Percentiles rank a stretch among this genome's conserved stretches.
phyloP scores from a whole-genome alignment of 1,140 invertebrate genomes.

The Antheraea mylitta region DNA sequence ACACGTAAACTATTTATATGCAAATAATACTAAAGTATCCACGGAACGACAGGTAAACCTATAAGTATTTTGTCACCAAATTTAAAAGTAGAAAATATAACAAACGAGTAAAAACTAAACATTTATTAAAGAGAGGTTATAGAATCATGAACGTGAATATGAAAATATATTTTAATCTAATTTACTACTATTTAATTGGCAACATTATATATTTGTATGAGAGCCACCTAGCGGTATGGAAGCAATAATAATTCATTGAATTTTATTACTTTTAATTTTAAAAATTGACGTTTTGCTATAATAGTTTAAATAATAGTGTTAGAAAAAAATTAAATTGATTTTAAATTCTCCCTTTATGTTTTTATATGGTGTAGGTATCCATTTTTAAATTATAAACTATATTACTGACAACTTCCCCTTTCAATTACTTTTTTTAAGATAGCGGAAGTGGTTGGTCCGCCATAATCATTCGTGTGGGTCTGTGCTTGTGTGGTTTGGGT shows the following conservation, averaged over 20 bases:
- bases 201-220: background rate
- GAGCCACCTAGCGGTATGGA: slow-evolving; percentile 13
- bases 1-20: no score
- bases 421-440: slow-evolving; percentile 65
- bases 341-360: background rate
- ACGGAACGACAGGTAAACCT: no score
- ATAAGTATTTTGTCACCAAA: no score
- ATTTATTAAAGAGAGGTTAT: no score
- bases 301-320: background rate
- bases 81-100: no score
- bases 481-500: slow-evolving; percentile 79
- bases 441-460: slow-evolving; percentile 79
- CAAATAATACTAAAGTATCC: no score
- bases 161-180: background rate
- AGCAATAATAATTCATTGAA: background rate
- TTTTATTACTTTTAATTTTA: background rate
- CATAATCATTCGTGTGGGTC: slow-evolving; percentile 79
- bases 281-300: background rate
- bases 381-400: background rate
- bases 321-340: background rate
- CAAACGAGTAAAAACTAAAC: no score
- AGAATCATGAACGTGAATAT: no score
- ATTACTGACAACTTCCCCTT: slow-evolving; percentile 54
- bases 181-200: slow-evolving; percentile 1
- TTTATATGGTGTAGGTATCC: background rate